phyloP scores from a whole-genome alignment of 2,797 vertebrate species.

The Anguilla pacifica region DNA sequence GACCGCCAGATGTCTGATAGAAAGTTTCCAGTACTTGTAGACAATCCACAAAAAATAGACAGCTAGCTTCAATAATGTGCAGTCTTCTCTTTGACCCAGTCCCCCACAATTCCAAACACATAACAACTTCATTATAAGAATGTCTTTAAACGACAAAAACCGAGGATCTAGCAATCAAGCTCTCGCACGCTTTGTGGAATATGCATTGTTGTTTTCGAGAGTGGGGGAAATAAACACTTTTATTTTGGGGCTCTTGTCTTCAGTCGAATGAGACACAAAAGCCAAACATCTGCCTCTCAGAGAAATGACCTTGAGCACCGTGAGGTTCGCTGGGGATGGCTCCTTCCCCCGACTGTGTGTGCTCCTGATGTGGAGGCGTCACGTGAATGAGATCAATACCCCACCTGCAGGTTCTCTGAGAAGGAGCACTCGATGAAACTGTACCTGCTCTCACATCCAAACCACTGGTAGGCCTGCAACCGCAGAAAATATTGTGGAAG shows the following conservation, averaged over 20 bases:
- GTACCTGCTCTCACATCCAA: slow-evolving; percentile 68
- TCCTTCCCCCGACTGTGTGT: background rate
- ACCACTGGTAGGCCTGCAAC: background rate
- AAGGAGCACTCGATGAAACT: slow-evolving; percentile 48
- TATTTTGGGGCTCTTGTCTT: background rate
- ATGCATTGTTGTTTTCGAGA: background rate
- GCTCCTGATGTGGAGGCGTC: slow-evolving; percentile 18
- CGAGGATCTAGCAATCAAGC: background rate
- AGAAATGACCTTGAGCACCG: background rate
- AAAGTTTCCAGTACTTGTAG: background rate
- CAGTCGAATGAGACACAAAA: background rate
- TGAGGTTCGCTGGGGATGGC: background rate
- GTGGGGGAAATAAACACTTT: background rate
- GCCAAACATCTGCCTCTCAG: background rate
- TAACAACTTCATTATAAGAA: background rate
- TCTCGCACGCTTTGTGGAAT: background rate
- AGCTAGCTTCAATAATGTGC: background rate
- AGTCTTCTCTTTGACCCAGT: background rate
- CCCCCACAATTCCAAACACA: background rate
- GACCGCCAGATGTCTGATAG: background rate
- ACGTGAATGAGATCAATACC: slow-evolving; percentile 66
- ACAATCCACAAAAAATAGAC: background rate
- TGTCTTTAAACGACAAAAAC: background rate
- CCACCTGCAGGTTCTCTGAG: slow-evolving; percentile 64
- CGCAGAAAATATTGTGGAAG: background rate